phyloP scores from a whole-genome alignment of 1,140 invertebrate species.

The Leptinotarsa defecta region DNA sequence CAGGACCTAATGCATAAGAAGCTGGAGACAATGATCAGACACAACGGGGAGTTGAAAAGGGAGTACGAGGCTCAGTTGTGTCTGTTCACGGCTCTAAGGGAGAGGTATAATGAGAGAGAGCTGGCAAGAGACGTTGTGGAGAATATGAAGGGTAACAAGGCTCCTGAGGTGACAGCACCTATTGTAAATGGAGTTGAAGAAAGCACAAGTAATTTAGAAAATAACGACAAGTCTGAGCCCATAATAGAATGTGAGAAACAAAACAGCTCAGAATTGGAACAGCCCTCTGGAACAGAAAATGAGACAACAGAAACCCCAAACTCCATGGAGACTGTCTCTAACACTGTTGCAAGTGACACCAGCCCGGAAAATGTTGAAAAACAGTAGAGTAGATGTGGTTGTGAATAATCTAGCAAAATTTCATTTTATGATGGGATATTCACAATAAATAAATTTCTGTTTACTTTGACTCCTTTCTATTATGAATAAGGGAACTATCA shows the following conservation, averaged over 20 bases:
- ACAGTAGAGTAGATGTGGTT: neutral
- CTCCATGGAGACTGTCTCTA: too few species aligned
- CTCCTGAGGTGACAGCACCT: neutral
- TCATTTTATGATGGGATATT: too few species aligned
- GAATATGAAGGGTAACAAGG: slow-evolving; percentile 26
- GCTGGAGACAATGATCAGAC: slow-evolving; percentile 67
- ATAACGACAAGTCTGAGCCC: neutral
- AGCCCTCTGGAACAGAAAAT: neutral
- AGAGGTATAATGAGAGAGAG: slow-evolving; percentile 51
- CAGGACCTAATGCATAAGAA: slow-evolving; percentile 70
- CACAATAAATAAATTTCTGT: too few species aligned
- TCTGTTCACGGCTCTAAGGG: slow-evolving; percentile 63
- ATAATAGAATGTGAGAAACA: neutral
- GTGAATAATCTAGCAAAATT: too few species aligned
- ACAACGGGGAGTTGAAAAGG: slow-evolving; percentile 73
- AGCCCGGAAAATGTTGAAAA: neutral
- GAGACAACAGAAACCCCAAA: too few species aligned
- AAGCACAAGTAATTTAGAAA: neutral
- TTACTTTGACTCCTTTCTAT: too few species aligned
- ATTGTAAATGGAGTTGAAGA: neutral
- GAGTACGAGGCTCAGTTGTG: slow-evolving; percentile 76
- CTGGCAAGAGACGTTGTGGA: slow-evolving; percentile 44
- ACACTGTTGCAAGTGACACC: neutral
- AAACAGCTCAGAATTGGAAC: neutral
- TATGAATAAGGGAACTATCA: too few species aligned